Base-by-base conservation (phyloP, 2,113 vertebrate genomes). In the Cheilinus undulatus region DNA sequence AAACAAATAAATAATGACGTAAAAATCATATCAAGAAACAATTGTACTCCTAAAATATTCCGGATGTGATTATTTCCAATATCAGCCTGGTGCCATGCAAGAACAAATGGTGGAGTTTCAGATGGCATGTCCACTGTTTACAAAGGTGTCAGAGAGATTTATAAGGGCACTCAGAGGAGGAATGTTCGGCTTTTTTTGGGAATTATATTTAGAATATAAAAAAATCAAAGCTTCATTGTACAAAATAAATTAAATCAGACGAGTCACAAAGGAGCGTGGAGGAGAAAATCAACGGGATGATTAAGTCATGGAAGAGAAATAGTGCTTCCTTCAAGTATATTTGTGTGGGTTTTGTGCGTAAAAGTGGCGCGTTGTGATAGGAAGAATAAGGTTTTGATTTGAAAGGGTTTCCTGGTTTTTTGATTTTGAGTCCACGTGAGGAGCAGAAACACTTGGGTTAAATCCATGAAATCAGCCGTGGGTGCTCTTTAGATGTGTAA, bases 81-180 rank as follows among this genome's bases (percentile, higher is more conserved):
- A 89, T 66, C 50, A 82, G 73, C 80, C 76, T 60, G 73, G 80
- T 85, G 77, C 78, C 89, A 90, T 89, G 86, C 84, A 89, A 82
- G 70, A 89, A 89, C 82, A 89, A 84, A 86, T 71, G 73, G 79
- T 76, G 61, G 80, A 88, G 77, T 79, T 88, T 90, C 70, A 87
- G 70, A 90, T 86, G 81, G 85, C 82, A 84, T 92, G 85, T 88
- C 87, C 84, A 89, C 73, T 92, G 91, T 93, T 93, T 93, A 93
- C 89, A 91, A 91, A 93, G 88, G 85, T 87, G 93, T 92, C 93
- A 92, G 70, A 46, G 79, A 91, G 93, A 93, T 93, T 92, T 93
- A 89, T 90, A 88, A 90, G 88, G 82, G 82, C 86, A 90, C 88
- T 88, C 86, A 24, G 82, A 87, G 87, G 84, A 81, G 85, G 91